Conservation (phyloP, 1,140 invertebrate species). For the Pectinophora gossypiella region DNA sequence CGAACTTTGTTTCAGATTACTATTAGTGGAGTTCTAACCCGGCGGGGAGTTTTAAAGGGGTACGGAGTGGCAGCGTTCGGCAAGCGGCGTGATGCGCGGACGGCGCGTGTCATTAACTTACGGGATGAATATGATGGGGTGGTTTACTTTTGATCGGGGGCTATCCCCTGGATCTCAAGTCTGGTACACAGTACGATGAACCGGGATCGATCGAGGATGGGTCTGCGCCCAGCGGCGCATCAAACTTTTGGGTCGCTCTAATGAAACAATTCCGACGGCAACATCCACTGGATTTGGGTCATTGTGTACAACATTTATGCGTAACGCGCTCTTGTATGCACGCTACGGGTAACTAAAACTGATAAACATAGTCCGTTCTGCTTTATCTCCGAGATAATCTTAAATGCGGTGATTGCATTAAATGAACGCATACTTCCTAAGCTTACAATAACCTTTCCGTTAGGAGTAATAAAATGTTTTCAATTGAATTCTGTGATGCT, state of each 20-base stretch:
- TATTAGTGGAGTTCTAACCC: conserved; percentile 68
- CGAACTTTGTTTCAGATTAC: conserved; percentile 74
- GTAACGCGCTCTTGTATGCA: conserved; percentile 18
- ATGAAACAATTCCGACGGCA: conserved; percentile 47
- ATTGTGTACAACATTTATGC: conserved; percentile 38
- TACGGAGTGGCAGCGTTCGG: no score
- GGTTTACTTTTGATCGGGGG: conserved; percentile 40
- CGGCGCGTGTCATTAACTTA: conserved; percentile 40
- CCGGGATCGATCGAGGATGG: conserved; percentile 40
- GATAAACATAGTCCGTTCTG: neutral
- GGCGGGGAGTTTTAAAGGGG: conserved; percentile 70
- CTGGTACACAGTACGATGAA: conserved; percentile 37
- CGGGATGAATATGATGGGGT: conserved; percentile 38
- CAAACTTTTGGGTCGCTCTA: conserved; percentile 54
- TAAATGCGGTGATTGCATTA: no score
- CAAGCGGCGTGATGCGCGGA: conserved; percentile 41
- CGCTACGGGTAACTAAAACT: conserved; percentile 7
- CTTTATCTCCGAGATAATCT: no score
- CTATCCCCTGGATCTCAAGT: conserved; percentile 26
- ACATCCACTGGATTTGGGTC: conserved; percentile 43
- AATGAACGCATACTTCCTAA: no score
- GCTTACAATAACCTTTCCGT: no score
- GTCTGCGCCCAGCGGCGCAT: conserved; percentile 3
- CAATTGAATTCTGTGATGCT: no score
- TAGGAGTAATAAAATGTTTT: no score